These are phyloP conservation scores for Spilarctia lutea DNA, from an alignment of 2,888 invertebrate species.

Conservation along the genomic window DNA sequence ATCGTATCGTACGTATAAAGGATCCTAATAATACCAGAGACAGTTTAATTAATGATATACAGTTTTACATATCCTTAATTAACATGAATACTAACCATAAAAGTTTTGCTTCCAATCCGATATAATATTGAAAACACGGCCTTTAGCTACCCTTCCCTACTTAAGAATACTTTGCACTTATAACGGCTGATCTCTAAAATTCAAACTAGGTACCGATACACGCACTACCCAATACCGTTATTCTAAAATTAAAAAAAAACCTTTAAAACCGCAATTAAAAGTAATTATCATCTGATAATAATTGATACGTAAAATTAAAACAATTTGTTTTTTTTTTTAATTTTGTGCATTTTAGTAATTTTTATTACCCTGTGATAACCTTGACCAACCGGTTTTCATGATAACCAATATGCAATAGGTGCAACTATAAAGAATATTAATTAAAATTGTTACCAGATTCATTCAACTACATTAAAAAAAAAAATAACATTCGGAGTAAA, in stretches of 20 bases:
- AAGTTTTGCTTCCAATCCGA: neutral
- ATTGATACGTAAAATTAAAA: slow-evolving; percentile 35
- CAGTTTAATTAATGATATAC: slow-evolving; percentile 13
- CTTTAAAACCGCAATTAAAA: slow-evolving; percentile 34
- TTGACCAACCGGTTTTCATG: slow-evolving; percentile 64
- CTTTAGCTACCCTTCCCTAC: slow-evolving; percentile 50
- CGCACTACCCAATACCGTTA: slow-evolving; percentile 39
- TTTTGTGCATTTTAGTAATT: slow-evolving; percentile 62
- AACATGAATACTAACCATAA: neutral
- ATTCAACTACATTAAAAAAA: neutral
- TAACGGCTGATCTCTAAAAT: slow-evolving; percentile 35
- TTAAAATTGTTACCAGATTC: slow-evolving; percentile 20
- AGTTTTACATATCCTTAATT: neutral
- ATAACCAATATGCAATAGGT: slow-evolving; percentile 22
- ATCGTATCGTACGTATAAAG: slow-evolving; percentile 44
- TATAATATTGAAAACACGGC: slow-evolving; percentile 39
- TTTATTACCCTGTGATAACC: slow-evolving; percentile 76
- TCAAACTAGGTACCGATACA: slow-evolving; percentile 36
- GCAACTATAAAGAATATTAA: slow-evolving; percentile 34
- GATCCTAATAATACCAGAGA: slow-evolving; percentile 56
- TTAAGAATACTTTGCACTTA: slow-evolving; percentile 62
- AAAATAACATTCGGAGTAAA: neutral
- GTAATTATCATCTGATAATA: slow-evolving; percentile 36
- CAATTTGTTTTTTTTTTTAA: slow-evolving; percentile 41
- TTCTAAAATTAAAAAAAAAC: slow-evolving; percentile 34